phyloP scores from a whole-genome alignment of 1,140 invertebrate species.

The Cepaea nemoralis region DNA sequence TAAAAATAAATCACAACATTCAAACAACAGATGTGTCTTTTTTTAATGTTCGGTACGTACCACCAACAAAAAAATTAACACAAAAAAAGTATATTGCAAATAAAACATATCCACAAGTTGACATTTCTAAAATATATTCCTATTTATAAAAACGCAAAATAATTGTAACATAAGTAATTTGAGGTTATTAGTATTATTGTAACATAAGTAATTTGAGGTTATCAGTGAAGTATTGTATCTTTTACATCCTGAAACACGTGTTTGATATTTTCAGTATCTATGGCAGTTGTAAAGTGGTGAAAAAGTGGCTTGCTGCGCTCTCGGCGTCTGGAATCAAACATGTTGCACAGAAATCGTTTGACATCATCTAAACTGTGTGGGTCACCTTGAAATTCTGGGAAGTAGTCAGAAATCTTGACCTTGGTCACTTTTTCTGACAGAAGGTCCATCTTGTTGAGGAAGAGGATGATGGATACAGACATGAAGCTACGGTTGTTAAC shows the following conservation, averaged over 20 bases:
- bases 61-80: too few species aligned
- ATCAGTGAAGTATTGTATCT: slow-evolving; percentile 93
- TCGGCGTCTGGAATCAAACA: slow-evolving; percentile 82
- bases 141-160: too few species aligned
- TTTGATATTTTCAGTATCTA: slow-evolving; percentile 98
- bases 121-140: too few species aligned
- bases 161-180: slow-evolving; percentile 92
- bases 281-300: slow-evolving; percentile 97
- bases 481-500: slow-evolving; percentile 94
- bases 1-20: too few species aligned
- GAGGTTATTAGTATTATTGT: slow-evolving; percentile 84
- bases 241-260: slow-evolving; percentile 97
- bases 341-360: slow-evolving; percentile 88
- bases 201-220: slow-evolving; percentile 95
- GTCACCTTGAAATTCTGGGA: slow-evolving; percentile 89
- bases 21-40: too few species aligned
- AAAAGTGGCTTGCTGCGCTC: slow-evolving; percentile 81
- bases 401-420: slow-evolving; percentile 78
- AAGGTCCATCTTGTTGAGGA: slow-evolving; percentile 97
- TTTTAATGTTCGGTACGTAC: too few species aligned
- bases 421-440: slow-evolving; percentile 87
- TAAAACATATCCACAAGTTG: too few species aligned
- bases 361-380: slow-evolving; percentile 88
- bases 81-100: too few species aligned
- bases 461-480: slow-evolving; percentile 94